Evolutionary conservation across 2,888 invertebrate genomes (phyloP).

Genomic region (Cheilosia vernalis): DNA sequence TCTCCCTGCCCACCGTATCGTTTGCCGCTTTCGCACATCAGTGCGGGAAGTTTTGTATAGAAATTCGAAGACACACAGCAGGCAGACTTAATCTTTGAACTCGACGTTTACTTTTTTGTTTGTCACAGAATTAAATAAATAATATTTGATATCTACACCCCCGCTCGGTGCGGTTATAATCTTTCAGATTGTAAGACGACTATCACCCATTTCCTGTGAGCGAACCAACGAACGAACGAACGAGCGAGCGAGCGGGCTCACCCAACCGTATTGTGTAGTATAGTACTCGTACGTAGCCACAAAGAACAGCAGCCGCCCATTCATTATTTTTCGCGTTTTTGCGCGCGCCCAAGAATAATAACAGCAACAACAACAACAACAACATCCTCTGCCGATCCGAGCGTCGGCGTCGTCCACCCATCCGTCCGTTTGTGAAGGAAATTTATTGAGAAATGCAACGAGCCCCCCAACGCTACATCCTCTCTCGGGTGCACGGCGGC

Average conservation of each 20-base stretch:
- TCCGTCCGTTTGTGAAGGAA: conserved; percentile 61
- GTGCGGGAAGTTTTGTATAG: conserved; percentile 32
- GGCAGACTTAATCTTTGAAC: conserved; percentile 69
- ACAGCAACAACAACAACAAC: not conserved
- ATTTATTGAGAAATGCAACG: conserved; percentile 63
- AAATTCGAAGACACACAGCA: conserved; percentile 30
- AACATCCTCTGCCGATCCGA: conserved; percentile 15
- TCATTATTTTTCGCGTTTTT: conserved; percentile 70
- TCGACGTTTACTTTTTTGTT: conserved; percentile 17
- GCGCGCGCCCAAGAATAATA: conserved; percentile 35
- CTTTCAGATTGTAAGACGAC: conserved; percentile 67
- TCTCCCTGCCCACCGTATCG: not conserved
- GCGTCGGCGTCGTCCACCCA: conserved; percentile 25
- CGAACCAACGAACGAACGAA: not conserved
- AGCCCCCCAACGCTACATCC: conserved; percentile 70
- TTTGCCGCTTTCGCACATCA: conserved; percentile 20
- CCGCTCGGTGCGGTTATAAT: conserved; percentile 58
- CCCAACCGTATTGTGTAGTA: conserved; percentile 55
- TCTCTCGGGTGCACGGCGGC: conserved; percentile 30
- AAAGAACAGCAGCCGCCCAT: conserved; percentile 71
- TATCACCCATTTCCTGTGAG: conserved; percentile 70
- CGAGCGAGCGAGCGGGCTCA: conserved; percentile 45
- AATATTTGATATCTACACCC: conserved; percentile 72
- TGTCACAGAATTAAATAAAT: conserved; percentile 70
- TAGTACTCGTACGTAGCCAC: conserved; percentile 41